Conservation (phyloP, 2,888 invertebrate species). For the Spodoptera exigua region DNA sequence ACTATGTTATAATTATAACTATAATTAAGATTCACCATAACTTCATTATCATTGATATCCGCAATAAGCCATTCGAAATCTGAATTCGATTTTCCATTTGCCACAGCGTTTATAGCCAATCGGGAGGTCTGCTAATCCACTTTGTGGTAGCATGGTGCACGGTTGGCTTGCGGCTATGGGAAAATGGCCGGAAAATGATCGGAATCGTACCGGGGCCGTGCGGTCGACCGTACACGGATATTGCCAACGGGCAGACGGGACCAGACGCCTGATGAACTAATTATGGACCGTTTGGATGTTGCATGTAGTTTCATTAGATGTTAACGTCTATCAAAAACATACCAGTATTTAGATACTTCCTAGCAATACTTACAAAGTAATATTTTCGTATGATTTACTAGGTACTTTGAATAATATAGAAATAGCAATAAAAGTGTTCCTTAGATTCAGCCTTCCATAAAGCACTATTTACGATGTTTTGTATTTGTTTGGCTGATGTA, state of each 20-base stretch:
- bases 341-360: no score
- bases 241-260: slow-evolving; percentile 20
- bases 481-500: not conserved
- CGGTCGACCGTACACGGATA: slow-evolving; percentile 42
- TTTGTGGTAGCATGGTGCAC: slow-evolving; percentile 66
- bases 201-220: slow-evolving; percentile 39
- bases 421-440: slow-evolving; percentile 11
- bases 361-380: slow-evolving; percentile 11
- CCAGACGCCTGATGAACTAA: slow-evolving; percentile 22
- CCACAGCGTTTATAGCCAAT: slow-evolving; percentile 57
- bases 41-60: slow-evolving; percentile 29
- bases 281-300: slow-evolving; percentile 19
- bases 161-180: slow-evolving; percentile 60
- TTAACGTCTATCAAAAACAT: no score
- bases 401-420: slow-evolving; percentile 8
- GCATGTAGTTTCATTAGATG: no score
- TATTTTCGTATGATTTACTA: slow-evolving; percentile 20
- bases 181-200: slow-evolving; percentile 69
- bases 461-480: slow-evolving; percentile 5
- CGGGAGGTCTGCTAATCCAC: slow-evolving; percentile 65
- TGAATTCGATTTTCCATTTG: slow-evolving; percentile 61
- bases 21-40: no score
- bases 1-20: no score
- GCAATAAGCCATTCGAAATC: slow-evolving; percentile 54
- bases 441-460: slow-evolving; percentile 5